Percentiles rank a stretch among this genome's conserved stretches.
These are phyloP conservation scores for Corella eumyota DNA, from an alignment of 23 tunicate genomes.

Conservation along the genomic window DNA sequence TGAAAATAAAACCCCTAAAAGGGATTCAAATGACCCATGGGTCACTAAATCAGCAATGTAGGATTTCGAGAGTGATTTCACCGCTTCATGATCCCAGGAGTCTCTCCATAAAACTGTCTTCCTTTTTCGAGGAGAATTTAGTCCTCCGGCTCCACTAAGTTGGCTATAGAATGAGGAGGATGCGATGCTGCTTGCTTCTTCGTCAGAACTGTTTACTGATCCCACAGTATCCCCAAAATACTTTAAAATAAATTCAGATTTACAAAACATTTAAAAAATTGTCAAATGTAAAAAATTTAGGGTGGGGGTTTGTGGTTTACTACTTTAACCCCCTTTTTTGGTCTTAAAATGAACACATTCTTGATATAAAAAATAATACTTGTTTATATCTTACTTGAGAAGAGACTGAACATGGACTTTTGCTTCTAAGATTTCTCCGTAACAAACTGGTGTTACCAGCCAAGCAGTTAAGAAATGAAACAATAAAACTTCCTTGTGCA, in stretches of 20 bases:
- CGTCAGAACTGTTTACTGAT: constrained; percentile 60
- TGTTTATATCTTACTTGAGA: too few species aligned
- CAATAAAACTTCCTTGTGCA: constrained; percentile 35
- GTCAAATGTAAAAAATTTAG: too few species aligned
- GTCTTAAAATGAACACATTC: not conserved
- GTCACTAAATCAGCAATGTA: constrained; percentile 43
- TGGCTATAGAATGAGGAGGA: constrained; percentile 44
- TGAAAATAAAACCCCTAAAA: too few species aligned
- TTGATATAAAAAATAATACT: not conserved
- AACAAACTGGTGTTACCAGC: constrained; percentile 69
- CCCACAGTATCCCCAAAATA: constrained; percentile 26
- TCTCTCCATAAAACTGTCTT: constrained; percentile 86
- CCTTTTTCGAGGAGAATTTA: not conserved
- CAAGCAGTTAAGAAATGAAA: constrained; percentile 35
- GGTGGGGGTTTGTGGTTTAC: too few species aligned
- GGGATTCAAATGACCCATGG: too few species aligned
- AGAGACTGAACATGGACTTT: constrained; percentile 26
- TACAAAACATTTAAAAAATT: too few species aligned
- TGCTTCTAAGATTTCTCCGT: constrained; percentile 20
- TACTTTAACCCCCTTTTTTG: not conserved
- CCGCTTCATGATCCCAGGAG: constrained; percentile 80
- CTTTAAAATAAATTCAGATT: too few species aligned
- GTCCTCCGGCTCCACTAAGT: constrained; percentile 7
- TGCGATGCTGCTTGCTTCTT: constrained; percentile 44
- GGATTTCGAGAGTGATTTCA: constrained; percentile 35